Conservation (phyloP, 2,797 vertebrate species). For the Arctocebus calabarensis region DNA sequence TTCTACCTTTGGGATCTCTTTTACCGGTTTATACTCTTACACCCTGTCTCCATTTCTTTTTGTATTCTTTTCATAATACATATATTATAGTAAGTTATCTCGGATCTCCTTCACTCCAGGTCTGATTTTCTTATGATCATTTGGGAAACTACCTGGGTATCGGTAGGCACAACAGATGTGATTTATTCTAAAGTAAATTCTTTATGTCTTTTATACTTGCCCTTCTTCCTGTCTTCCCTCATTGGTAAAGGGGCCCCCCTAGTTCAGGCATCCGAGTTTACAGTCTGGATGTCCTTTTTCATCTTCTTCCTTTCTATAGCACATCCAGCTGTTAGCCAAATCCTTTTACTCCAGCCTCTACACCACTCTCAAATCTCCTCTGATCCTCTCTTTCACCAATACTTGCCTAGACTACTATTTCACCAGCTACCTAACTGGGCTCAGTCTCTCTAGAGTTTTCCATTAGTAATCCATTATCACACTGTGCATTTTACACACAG, state of each 20-base stretch:
- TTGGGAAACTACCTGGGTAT: conserved; percentile 8
- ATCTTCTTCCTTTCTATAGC: not conserved
- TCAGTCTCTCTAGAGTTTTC: not conserved
- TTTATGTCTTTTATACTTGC: not conserved
- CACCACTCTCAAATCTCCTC: not conserved
- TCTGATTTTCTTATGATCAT: not conserved
- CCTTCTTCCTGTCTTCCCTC: not conserved
- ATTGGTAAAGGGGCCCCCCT: not conserved
- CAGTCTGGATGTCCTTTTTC: not conserved
- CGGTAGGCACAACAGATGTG: not conserved
- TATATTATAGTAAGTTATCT: not conserved
- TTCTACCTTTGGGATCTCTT: not conserved
- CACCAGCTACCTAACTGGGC: not conserved
- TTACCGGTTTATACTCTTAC: not conserved
- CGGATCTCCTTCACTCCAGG: not conserved
- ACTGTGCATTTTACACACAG: not conserved
- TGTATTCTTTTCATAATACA: not conserved
- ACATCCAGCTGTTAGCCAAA: not conserved
- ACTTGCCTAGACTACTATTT: not conserved
- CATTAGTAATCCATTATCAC: not conserved
- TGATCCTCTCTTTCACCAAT: not conserved
- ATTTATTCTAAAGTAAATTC: not conserved
- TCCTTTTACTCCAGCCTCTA: not conserved
- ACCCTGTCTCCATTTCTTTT: not conserved
- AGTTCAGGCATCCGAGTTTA: not conserved